Base-by-base conservation (phyloP, 2,113 vertebrate genomes). In the Clarias macrocephalus region DNA sequence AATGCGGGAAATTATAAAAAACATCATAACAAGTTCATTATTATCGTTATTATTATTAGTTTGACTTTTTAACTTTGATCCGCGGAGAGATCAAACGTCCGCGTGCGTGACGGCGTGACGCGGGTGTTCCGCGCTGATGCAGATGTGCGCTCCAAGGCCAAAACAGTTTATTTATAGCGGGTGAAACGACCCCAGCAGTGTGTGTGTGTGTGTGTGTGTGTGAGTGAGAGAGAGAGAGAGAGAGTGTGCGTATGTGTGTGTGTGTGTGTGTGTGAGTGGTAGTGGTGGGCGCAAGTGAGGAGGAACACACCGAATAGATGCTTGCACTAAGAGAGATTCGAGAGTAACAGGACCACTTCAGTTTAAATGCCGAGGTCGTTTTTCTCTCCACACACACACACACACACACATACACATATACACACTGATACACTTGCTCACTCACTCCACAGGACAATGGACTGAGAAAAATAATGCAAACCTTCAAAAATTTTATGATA, bases 321-420 rank as follows among this genome's bases (percentile, higher is more conserved):
- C 76, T 11, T 28, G 52, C 48, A 56, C 23, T 77, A 23, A n/a
- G 48, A 80, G 76, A 66, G 48, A 18, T 19, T 63, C 59, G 52
- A 82, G 68, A 83, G 70, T 72, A 82, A 82, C 80, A 28, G 48
- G 60, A 72, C 70, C 86, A 87, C 86, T 87, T 83, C 81, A 77
- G 48, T 77, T 73, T 56, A 87, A 87, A 87, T 87, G 81, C 59
- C 86, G 86, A 83, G 86, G 86, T 87, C 70, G 19, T 66, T 87
- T 70, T 57, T 30, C 68, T 63, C 21, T 81, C 2, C 7, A 70
- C 30, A 37, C 13, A 19, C 68, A 19, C 30, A 19, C 15, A 33
- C 68, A 30, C 66, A 68, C 15, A 15, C 15, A 16, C n/a, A 30
- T 25, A 30, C 65, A 30, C 62, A n/a, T 6, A 11, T 11, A 62